Evolutionary conservation across 1,140 invertebrate genomes (phyloP).

Genomic region (Steinernema feltiae): DNA sequence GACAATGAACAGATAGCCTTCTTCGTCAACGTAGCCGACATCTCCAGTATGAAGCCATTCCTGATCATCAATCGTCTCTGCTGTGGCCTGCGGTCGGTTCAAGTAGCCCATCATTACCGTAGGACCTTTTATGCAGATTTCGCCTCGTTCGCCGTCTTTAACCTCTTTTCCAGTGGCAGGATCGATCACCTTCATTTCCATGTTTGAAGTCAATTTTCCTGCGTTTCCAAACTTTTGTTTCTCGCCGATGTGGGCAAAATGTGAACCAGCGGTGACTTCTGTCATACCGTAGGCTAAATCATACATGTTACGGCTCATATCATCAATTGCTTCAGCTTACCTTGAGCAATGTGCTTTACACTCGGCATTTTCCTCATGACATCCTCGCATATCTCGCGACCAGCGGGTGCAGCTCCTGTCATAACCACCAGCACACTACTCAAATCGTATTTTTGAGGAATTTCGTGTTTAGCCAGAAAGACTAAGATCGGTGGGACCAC

Average conservation of each 20-base stretch:
- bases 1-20: constrained; percentile 68
- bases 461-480: constrained; percentile 58
- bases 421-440: constrained; percentile 34
- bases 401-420: constrained; percentile 57
- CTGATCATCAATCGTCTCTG: constrained; percentile 66
- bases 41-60: constrained; percentile 79
- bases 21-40: constrained; percentile 70
- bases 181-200: constrained; percentile 47
- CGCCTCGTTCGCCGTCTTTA: constrained; percentile 45
- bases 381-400: constrained; percentile 49
- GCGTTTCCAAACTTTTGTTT: constrained; percentile 21
- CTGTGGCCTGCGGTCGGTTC: constrained; percentile 69
- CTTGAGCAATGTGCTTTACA: constrained; percentile 24
- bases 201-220: constrained; percentile 27
- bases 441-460: constrained; percentile 55
- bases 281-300: constrained; percentile 35
- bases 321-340: constrained; percentile 9
- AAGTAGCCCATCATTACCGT: constrained; percentile 66
- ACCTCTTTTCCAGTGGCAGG: constrained; percentile 41
- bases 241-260: constrained; percentile 55
- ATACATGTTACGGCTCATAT: constrained; percentile 19
- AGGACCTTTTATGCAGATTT: constrained; percentile 56
- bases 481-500: constrained; percentile 59
- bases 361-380: constrained; percentile 40
- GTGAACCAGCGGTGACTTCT: constrained; percentile 22